Evolutionary conservation across 1,140 invertebrate genomes (phyloP), one percentile per base, ranked within the genome.

Genomic region (Drosophila tsacasi): DNA sequence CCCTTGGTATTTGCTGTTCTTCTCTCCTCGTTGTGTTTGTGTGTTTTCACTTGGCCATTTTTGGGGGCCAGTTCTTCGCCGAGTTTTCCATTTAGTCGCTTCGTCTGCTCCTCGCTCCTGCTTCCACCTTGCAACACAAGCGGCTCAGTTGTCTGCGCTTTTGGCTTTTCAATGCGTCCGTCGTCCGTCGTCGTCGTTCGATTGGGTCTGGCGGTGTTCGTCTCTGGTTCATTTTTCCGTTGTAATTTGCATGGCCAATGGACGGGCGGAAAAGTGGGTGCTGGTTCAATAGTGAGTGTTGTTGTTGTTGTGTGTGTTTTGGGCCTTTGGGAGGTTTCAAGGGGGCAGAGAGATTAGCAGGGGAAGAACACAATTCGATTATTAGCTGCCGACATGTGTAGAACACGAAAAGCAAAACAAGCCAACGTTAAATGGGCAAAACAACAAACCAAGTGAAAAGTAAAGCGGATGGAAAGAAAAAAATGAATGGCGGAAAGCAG

Each of bases 281-380:
- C 17, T n/a, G 15, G 7, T 0, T 23, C 1, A 9, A 23, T 23
- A 23, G 21, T 23, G 19, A 15, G 5, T 2, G 2, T 32, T 21
- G 52, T 35, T 2, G 2, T 32, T 21, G 52, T 35, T 17, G 27
- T 19, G 27, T 52, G 27, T 50, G 25, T 27, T 19, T 19, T 52
- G n/a, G 19, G 4, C 52, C 9, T 55, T 55, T 46, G 49, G 63
- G 67, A 10, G 55, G 19, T 27, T 61, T 66, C n/a, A 17, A 0
- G 17, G 66, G 54, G 9, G 32, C 25, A 39, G 17, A 44, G 19
- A 44, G 40, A 74, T 74, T 52, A 47, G 32, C 37, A 40, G 27
- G 32, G 37, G 47, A 30, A 25, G 19, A 61, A 50, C 64, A 78
- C 65, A 78, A 80, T 80, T 83, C 76, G 84, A 89, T 87, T 87